Base-by-base conservation (phyloP, 2,113 vertebrate genomes). In the Antechinus stuartii region DNA sequence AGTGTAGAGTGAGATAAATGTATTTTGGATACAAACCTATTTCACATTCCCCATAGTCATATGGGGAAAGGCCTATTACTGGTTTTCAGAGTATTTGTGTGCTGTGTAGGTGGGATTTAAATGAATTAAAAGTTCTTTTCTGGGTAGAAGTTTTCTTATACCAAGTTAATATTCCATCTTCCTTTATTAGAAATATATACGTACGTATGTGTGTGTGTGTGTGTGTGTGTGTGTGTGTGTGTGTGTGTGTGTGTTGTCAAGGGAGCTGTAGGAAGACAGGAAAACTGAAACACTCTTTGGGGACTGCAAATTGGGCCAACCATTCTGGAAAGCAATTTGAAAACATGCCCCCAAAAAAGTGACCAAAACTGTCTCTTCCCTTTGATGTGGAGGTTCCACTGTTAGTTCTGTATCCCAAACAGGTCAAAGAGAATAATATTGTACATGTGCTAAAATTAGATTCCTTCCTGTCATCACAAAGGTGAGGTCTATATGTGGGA, bases 1-100 rank as follows among this genome's bases (percentile, higher is more conserved):
- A 97, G 95, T 92, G 42, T 91, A 94, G 95, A 94, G 97, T 96
- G 97, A 98, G 98, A 97, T 98, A 94, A 97, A 84, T 96, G 97
- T 0, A 0, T 93, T 97, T 90, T 47, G 54, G 97, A 96, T 93
- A 92, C 90, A 91, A 97, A 97, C 96, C 94, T 90, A 2, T 96
- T 94, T 91, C 96, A 96, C 96, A 89, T 92, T 95, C 96, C 96
- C 98, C 91, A 56, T 93, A 94, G 92, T 26, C 97, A 95, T 95
- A 91, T 95, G 97, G 96, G 97, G 54, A 91, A 94, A 94, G 96
- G 95, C 90, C 90, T 95, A 68, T 97, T 61, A 26, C 94, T 95
- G 96, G 93, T 0, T 55, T 49, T 4, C 68, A 91, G 93, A 95
- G 92, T 84, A 10, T 91, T 50, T 2, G 97, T 46, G 22, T 95